phyloP scores from a whole-genome alignment of 2,113 vertebrate species.

The Ptilonorhynchus violaceus region DNA sequence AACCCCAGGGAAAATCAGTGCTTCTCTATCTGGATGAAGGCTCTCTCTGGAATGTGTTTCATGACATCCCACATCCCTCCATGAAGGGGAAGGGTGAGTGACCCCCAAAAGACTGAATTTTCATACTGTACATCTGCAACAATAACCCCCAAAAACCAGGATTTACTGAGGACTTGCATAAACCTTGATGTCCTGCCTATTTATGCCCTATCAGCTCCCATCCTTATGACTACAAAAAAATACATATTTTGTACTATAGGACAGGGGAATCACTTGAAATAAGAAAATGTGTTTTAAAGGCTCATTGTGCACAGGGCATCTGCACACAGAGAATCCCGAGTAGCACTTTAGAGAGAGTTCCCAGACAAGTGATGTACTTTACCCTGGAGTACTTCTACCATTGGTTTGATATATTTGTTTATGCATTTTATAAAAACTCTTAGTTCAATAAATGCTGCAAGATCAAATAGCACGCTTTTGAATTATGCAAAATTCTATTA shows the following conservation, averaged over 20 bases:
- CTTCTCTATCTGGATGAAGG: neutral
- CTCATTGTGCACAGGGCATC: neutral
- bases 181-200: neutral
- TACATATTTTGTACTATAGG: neutral
- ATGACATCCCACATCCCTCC: neutral
- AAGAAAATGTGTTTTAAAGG: neutral
- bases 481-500: slow-evolving; percentile 67
- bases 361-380: neutral
- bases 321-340: neutral
- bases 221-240: neutral
- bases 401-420: slow-evolving; percentile 7
- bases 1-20: neutral
- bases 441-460: slow-evolving; percentile 34
- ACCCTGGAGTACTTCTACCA: neutral
- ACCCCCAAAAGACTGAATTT: neutral
- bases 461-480: slow-evolving; percentile 49
- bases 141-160: neutral
- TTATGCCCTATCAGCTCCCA: neutral
- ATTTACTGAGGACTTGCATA: neutral
- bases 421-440: slow-evolving; percentile 20
- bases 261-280: neutral
- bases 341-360: neutral
- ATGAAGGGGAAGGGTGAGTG: neutral
- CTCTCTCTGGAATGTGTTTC: neutral
- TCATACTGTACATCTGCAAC: neutral